phyloP scores from a whole-genome alignment of 1,140 invertebrate genomes.

The Drosophila sucinea region DNA sequence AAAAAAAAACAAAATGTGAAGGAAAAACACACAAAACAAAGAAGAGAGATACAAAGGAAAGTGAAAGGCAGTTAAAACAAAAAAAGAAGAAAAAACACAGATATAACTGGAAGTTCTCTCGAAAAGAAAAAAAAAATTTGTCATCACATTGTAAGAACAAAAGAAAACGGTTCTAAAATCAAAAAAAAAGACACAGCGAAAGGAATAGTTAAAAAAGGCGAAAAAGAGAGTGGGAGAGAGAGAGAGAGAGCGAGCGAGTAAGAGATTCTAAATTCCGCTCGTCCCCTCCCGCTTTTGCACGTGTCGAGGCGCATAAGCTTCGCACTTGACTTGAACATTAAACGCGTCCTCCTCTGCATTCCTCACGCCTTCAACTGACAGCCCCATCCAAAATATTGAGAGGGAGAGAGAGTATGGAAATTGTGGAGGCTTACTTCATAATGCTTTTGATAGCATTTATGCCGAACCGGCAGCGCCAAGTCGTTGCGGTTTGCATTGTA shows the following conservation, averaged over 20 bases:
- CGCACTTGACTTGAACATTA: conserved; percentile 78
- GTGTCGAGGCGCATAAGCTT: conserved; percentile 63
- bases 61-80: conserved; percentile 39
- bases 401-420: conserved; percentile 37
- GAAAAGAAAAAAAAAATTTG: conserved; percentile 64
- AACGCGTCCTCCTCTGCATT: conserved; percentile 46
- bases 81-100: conserved; percentile 53
- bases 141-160: conserved; percentile 72
- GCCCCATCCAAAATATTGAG: background rate
- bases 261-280: conserved; percentile 1
- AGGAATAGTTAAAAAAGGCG: conserved; percentile 7
- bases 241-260: conserved; percentile 2
- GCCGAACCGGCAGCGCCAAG: conserved; percentile 44
- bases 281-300: conserved; percentile 37
- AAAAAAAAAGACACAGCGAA: conserved; percentile 38
- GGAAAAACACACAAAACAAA: conserved; percentile 42
- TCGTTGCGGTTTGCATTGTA: conserved; percentile 48
- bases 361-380: background rate
- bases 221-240: conserved; percentile 9
- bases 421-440: conserved; percentile 54
- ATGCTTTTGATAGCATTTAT: conserved; percentile 32
- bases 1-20: conserved; percentile 30
- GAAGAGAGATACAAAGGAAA: conserved; percentile 32
- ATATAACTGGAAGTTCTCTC: conserved; percentile 50
- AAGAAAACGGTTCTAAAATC: conserved; percentile 50